Evolutionary conservation across 2,888 invertebrate species (phyloP).

Genomic region (Meliscaeva auricollis): DNA sequence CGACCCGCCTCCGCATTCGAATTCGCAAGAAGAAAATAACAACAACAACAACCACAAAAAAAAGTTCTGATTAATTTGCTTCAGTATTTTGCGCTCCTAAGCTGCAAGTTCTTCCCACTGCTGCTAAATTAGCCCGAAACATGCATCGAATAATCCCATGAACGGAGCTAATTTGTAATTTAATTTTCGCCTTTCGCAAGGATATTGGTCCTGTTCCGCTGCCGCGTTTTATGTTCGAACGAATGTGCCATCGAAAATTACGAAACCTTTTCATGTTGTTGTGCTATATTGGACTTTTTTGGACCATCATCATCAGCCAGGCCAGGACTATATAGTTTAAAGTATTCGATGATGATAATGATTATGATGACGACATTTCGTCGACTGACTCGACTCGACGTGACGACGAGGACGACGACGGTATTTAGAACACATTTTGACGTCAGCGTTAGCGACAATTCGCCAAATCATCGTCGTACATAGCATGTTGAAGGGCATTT

Average conservation of each 20-base stretch:
- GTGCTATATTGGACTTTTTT: neutral
- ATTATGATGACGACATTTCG: slow-evolving; percentile 10
- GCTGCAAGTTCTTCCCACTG: slow-evolving; percentile 39
- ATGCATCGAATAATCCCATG: slow-evolving; percentile 59
- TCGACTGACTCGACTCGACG: neutral
- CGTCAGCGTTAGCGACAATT: neutral
- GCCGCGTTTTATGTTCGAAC: neutral
- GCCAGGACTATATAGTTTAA: neutral
- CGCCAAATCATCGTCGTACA: neutral
- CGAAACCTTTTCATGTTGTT: neutral
- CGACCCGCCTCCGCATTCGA: neutral
- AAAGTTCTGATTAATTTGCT: slow-evolving; percentile 67
- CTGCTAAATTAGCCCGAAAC: slow-evolving; percentile 60
- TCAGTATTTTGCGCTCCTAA: slow-evolving; percentile 48
- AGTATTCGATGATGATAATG: neutral
- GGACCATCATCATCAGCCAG: neutral
- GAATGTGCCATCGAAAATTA: slow-evolving; percentile 47
- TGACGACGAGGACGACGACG: neutral
- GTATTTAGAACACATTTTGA: neutral
- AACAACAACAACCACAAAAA: neutral
- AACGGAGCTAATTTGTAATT: slow-evolving; percentile 69
- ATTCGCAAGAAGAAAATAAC: slow-evolving; percentile 3
- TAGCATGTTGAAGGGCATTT: slow-evolving; percentile 63
- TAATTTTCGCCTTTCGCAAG: slow-evolving; percentile 62
- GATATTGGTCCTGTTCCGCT: slow-evolving; percentile 31